phyloP scores from a whole-genome alignment of 2,113 vertebrate species.

The Melanocharis versteri region DNA sequence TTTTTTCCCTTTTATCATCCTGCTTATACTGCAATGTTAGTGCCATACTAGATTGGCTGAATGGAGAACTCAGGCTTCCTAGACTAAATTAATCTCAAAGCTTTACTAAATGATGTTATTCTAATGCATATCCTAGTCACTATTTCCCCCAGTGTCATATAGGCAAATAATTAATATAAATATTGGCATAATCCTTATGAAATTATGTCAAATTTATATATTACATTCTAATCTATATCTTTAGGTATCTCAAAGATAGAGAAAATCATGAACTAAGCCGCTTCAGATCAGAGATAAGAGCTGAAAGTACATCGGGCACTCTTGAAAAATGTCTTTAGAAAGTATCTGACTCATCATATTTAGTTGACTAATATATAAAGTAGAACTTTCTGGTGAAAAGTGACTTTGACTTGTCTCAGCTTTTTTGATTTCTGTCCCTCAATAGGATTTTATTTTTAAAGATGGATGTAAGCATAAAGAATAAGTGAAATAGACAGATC shows the following conservation, averaged over 20 bases:
- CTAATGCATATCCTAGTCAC: background rate
- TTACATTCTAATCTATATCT: background rate
- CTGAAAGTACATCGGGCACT: background rate
- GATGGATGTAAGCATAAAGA: background rate
- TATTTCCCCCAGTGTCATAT: background rate
- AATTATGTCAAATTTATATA: background rate
- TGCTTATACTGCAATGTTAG: background rate
- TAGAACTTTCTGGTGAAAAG: background rate
- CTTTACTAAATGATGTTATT: background rate
- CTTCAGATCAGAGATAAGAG: background rate
- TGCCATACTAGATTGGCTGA: rapidly evolving
- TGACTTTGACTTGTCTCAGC: background rate
- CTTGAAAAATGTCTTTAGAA: background rate
- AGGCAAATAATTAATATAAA: background rate
- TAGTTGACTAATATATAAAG: background rate
- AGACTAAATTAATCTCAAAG: background rate
- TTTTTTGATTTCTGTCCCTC: background rate
- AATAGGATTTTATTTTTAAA: background rate
- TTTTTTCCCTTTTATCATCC: background rate
- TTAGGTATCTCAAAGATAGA: background rate
- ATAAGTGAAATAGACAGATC: background rate
- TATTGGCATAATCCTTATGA: background rate
- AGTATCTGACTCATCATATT: background rate
- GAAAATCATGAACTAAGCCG: background rate
- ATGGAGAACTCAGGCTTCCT: background rate